Evolutionary conservation across 2,113 vertebrate species (phyloP).

Genomic region (Gallinago undulata): DNA sequence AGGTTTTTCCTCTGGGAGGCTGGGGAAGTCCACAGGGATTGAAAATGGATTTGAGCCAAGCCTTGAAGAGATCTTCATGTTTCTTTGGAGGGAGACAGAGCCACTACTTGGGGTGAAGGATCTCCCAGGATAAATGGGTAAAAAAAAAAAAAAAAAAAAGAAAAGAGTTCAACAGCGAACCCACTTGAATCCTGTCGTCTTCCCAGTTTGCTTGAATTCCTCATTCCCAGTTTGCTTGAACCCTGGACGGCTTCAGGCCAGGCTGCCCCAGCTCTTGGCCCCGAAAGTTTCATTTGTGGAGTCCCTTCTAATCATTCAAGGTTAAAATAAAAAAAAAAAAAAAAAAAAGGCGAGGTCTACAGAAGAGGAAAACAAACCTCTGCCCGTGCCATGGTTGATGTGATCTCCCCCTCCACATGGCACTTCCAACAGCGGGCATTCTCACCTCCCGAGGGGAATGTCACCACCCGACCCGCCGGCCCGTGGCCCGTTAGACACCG

Average conservation of each 20-base stretch:
- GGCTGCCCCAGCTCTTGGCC: not conserved
- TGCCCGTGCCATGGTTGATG: not conserved
- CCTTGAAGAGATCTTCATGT: accelerated
- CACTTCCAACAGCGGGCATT: not conserved
- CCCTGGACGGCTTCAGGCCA: not conserved
- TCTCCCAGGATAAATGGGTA: not conserved
- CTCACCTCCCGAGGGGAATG: not conserved
- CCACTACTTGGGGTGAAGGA: not conserved
- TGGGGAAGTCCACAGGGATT: not conserved
- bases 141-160: not conserved
- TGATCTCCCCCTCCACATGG: not conserved
- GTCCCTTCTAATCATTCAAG: not conserved
- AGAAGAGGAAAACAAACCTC: not conserved
- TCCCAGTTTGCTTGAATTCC: not conserved
- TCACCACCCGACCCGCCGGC: constrained; percentile 27
- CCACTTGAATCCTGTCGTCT: not conserved
- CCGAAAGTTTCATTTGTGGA: not conserved
- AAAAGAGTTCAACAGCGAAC: not conserved
- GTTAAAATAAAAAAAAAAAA: not conserved
- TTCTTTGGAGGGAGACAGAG: not conserved
- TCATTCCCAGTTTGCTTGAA: not conserved
- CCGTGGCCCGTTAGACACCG: constrained; percentile 71
- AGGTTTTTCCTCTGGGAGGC: not conserved
- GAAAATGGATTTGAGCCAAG: not conserved
- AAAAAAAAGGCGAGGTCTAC: not conserved